A percentile compares a stretch with the other conserved stretches of the same genome.
These are phyloP conservation scores for Aurelia coerulea DNA, from an alignment of 30 jellyfish, hydroid and myxozoan genomes.

Conservation along the genomic window DNA sequence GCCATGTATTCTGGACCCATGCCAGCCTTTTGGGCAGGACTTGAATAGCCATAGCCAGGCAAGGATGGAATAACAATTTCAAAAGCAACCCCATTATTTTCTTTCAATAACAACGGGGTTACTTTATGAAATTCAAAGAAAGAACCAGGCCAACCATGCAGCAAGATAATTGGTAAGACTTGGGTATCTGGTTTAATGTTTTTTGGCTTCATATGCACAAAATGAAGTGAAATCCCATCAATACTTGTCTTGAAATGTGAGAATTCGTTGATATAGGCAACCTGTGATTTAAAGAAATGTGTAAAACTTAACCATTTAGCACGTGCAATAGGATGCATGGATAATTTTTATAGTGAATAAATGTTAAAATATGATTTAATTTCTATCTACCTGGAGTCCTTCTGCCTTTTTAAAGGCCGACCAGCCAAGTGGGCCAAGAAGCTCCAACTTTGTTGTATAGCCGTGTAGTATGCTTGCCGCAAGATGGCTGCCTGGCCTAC, in stretches of 20 bases:
- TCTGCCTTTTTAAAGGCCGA: no score
- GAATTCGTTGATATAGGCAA: conserved; percentile 39
- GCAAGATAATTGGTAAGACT: conserved; percentile 41
- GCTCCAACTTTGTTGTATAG: no score
- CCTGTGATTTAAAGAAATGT: background rate
- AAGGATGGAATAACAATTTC: conserved; percentile 60
- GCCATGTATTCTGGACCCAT: conserved; percentile 52
- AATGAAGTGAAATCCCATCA: conserved; percentile 67
- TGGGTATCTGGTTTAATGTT: conserved; percentile 40
- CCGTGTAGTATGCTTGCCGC: no score
- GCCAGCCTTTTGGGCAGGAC: conserved; percentile 58
- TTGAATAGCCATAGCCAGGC: conserved; percentile 78
- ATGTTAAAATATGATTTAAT: no score
- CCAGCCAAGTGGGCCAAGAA: no score
- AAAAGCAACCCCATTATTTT: conserved; percentile 56
- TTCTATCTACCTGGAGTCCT: no score
- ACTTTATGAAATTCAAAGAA: conserved; percentile 70
- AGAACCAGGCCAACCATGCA: conserved; percentile 84
- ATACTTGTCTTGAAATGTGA: conserved; percentile 65
- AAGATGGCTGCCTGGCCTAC: no score
- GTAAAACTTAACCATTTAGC: no score
- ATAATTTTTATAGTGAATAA: no score
- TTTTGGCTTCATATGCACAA: conserved; percentile 63
- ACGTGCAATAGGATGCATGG: no score
- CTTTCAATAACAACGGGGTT: conserved; percentile 38